Conservation (phyloP, 2,888 invertebrate genomes). For the Phymatocera aterrima region DNA sequence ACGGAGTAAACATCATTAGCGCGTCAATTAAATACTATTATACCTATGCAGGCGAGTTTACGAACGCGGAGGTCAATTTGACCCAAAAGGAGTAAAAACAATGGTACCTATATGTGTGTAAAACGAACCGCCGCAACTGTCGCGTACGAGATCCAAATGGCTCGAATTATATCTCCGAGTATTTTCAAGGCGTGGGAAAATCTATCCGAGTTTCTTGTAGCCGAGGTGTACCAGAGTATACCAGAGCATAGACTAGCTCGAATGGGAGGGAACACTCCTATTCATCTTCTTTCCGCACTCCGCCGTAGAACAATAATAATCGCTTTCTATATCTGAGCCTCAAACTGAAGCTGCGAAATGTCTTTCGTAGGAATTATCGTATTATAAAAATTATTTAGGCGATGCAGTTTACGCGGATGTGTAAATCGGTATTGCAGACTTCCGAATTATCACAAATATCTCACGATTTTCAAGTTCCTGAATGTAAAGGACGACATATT, state of each 20-base stretch:
- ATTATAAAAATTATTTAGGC: no score
- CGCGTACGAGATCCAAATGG: background rate
- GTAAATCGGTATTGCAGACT: no score
- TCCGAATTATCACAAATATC: no score
- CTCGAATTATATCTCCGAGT: background rate
- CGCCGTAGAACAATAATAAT: no score
- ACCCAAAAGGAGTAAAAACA: constrained; percentile 10
- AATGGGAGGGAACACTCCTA: no score
- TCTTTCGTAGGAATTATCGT: no score
- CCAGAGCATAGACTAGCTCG: no score
- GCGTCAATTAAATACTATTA: constrained; percentile 35
- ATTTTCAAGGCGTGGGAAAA: background rate
- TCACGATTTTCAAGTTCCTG: no score
- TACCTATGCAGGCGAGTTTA: constrained; percentile 32
- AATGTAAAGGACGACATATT: no score
- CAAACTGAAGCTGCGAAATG: no score
- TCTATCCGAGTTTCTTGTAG: background rate
- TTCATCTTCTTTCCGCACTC: background rate
- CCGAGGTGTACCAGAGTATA: background rate
- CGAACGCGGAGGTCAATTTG: background rate
- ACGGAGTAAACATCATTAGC: constrained; percentile 17
- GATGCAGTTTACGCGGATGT: no score
- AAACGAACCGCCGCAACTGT: background rate
- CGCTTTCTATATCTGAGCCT: no score
- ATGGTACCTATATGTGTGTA: background rate